These are phyloP conservation scores for Cydia amplana DNA, from an alignment of 1,140 invertebrate genomes.

Conservation along the genomic window DNA sequence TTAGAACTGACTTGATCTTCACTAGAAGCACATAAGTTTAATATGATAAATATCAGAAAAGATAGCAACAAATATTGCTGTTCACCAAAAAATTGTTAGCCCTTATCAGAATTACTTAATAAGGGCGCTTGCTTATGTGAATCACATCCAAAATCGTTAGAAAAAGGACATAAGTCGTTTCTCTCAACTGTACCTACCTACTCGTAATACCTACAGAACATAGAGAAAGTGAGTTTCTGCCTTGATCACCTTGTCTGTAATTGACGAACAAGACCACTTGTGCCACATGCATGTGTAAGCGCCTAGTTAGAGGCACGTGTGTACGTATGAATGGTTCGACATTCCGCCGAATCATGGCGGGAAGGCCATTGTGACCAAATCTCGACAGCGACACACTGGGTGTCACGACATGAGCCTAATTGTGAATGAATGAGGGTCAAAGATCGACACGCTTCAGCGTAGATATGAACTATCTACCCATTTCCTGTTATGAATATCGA, in stretches of 20 bases:
- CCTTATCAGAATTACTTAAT: too few relatives aligned
- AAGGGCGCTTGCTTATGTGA: too few relatives aligned
- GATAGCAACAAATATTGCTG: too few relatives aligned
- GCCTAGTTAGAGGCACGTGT: conserved; percentile 30
- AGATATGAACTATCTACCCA: conserved; percentile 57
- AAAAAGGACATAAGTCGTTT: too few relatives aligned
- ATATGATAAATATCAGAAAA: too few relatives aligned
- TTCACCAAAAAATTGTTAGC: too few relatives aligned
- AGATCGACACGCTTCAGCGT: conserved; percentile 58
- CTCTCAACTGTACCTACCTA: neutral
- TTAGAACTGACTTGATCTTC: too few relatives aligned
- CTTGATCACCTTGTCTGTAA: conserved; percentile 16
- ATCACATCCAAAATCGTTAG: too few relatives aligned
- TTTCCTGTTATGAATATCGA: conserved; percentile 62
- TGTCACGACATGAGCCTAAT: conserved; percentile 68
- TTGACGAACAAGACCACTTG: conserved; percentile 25
- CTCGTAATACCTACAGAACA: neutral
- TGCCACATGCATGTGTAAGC: conserved; percentile 23
- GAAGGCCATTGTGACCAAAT: conserved; percentile 73
- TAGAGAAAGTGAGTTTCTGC: conserved; percentile 24
- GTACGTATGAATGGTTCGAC: conserved; percentile 62
- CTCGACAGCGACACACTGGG: conserved; percentile 59
- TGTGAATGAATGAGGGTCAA: conserved; percentile 74
- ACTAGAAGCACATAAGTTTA: too few relatives aligned
- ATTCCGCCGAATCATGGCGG: conserved; percentile 71